Evolutionary conservation across 2,888 invertebrate genomes (phyloP).

Genomic region (Vannuccia rotundouncinata): DNA sequence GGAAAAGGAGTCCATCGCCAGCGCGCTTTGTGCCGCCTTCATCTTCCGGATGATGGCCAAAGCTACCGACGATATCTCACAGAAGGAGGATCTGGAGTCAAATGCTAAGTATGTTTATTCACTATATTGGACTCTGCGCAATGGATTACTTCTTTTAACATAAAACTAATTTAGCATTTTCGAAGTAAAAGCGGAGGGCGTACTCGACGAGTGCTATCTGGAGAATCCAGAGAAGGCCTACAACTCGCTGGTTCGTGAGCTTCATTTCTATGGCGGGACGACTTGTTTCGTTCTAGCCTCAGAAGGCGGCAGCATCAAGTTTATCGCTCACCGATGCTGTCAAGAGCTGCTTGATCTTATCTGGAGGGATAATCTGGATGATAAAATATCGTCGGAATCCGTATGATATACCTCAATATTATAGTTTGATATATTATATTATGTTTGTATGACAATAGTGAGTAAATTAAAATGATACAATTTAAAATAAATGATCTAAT

Average conservation of each 20-base stretch:
- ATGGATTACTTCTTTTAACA: neutral
- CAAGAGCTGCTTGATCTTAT: conserved; percentile 53
- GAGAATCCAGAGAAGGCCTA: conserved; percentile 51
- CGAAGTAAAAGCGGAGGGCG: conserved; percentile 51
- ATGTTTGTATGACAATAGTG: too few species aligned
- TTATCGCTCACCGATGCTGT: conserved; percentile 55
- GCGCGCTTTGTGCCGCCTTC: conserved; percentile 51
- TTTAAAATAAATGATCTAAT: too few species aligned
- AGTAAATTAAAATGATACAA: too few species aligned
- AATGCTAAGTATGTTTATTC: conserved; percentile 32
- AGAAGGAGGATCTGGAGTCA: conserved; percentile 35
- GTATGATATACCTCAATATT: too few species aligned
- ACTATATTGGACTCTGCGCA: neutral
- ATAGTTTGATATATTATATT: too few species aligned
- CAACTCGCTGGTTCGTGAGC: conserved; percentile 48
- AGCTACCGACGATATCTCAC: conserved; percentile 46
- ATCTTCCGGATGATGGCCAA: conserved; percentile 47
- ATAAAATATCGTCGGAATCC: neutral
- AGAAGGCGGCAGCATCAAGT: conserved; percentile 53
- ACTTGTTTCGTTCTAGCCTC: conserved; percentile 53
- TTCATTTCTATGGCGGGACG: conserved; percentile 50
- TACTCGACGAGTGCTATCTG: conserved; percentile 52
- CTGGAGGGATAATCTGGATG: conserved; percentile 50
- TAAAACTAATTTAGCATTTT: conserved; percentile 33
- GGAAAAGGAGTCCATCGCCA: conserved; percentile 52